Base-by-base conservation (phyloP, 2,797 vertebrate genomes). In the Cyprinella venusta region DNA sequence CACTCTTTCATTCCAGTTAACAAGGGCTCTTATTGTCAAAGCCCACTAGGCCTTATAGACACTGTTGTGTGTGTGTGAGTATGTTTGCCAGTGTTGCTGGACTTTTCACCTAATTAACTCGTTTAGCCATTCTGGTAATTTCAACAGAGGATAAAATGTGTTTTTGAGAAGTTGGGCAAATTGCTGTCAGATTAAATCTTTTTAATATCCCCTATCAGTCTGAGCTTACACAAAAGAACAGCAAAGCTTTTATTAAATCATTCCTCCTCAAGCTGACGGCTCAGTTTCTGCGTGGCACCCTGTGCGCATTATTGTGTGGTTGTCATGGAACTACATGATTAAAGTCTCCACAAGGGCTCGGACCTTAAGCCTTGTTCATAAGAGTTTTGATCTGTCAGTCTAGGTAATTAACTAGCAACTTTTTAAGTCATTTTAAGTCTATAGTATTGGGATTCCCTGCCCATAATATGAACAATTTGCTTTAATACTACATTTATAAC, bases 21-120 rank as follows among this genome's bases (percentile, higher is more conserved):
- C 83, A 89, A 84, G 33, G 38, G 30, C 33, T 19, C 64, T 59
- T 71, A 45, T 89, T 85, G 86, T 89, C 42, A 70, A 24, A 86
- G 30, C 26, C 54, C 76, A 40, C 68, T 33, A 42, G 69, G 84
- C 61, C 45, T 64, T 81, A 63, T 30, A 42, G 24, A 61, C 76
- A 38, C 33, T 38, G 68, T 6, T 69, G 67, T 24, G n/a, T 76
- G 26, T 59, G 45, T 26, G 30, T 9, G 61, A 59, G n/a, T 50
- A 16, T 64, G 36, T 72, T 21, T 48, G 16, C 30, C 19, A 79
- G 65, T 82, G 81, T 88, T 79, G n/a, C 70, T 36, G 36, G 69
- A 76, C 75, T 61, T 81, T 84, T 79, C 64, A 74, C 63, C 68
- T 84, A 81, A 86, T 87, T 86, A 86, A 54, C 75, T 26, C 1